Evolutionary conservation across 2,797 vertebrate species (phyloP).

Genomic region (Clarias pachynema): DNA sequence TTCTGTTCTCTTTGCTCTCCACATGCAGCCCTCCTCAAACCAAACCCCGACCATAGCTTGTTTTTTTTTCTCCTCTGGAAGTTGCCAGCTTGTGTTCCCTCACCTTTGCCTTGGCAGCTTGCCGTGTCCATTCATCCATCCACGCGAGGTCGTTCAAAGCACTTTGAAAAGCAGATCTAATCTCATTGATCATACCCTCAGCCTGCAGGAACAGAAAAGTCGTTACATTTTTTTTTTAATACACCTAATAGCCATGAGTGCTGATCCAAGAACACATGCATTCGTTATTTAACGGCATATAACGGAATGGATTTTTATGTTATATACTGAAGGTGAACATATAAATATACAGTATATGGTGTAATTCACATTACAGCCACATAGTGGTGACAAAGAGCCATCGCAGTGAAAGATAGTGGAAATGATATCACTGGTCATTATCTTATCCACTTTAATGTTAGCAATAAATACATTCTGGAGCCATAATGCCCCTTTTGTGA

Average conservation of each 20-base stretch:
- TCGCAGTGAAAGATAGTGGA: not conserved
- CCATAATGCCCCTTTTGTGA: not conserved
- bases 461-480: not conserved
- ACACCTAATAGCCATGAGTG: not conserved
- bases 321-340: not conserved
- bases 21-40: not conserved
- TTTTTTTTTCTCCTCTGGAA: not conserved
- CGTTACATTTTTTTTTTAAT: not conserved
- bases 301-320: not conserved
- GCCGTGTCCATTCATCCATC: conserved; percentile 91
- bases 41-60: not conserved
- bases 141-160: conserved; percentile 84
- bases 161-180: conserved; percentile 87
- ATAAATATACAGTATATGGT: not conserved
- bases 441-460: not conserved
- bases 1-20: not conserved
- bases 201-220: conserved; percentile 72
- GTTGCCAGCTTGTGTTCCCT: conserved; percentile 4
- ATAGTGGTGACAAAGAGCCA: conserved; percentile 36
- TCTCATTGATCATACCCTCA: conserved; percentile 93
- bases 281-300: not conserved
- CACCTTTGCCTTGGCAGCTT: conserved; percentile 94
- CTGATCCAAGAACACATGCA: not conserved
- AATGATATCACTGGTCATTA: conserved; percentile 7
- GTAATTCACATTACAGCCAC: conserved; percentile 36